These are phyloP conservation scores for Syncerus caffer DNA, from an alignment of 2,797 vertebrate species.

Conservation along the genomic window DNA sequence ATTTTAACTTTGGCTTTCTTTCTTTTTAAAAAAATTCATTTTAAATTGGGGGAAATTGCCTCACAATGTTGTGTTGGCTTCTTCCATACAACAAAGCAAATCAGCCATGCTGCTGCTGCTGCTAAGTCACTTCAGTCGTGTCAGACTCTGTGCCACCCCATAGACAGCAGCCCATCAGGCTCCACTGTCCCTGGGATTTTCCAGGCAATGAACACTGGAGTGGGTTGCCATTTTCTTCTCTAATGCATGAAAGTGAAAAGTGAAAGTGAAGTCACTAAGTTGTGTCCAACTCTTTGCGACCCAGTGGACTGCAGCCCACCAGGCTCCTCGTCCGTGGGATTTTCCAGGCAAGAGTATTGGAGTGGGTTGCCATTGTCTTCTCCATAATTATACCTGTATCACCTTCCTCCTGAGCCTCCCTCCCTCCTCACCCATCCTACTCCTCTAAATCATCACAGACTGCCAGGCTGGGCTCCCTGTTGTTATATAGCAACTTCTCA, in stretches of 20 bases:
- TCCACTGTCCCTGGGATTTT: too few relatives aligned
- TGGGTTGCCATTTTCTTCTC: too few relatives aligned
- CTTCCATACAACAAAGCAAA: background rate
- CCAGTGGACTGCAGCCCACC: too few relatives aligned
- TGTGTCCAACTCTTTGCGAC: accelerated
- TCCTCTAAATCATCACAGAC: background rate
- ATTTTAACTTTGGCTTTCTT: background rate
- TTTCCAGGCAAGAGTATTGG: too few relatives aligned
- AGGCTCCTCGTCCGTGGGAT: too few relatives aligned
- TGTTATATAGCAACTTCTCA: background rate
- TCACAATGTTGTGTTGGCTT: background rate
- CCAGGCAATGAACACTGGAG: too few relatives aligned
- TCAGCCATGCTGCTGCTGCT: background rate
- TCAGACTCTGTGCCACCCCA: too few relatives aligned
- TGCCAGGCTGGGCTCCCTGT: background rate
- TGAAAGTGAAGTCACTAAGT: too few relatives aligned
- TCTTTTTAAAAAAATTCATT: background rate
- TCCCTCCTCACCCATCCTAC: background rate
- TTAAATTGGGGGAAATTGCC: background rate
- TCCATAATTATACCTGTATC: background rate
- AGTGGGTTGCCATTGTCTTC: too few relatives aligned
- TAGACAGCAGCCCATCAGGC: too few relatives aligned
- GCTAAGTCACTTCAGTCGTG: too few relatives aligned
- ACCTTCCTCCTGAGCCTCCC: background rate
- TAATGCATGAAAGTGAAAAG: too few relatives aligned